Evolutionary conservation across 2,113 vertebrate species (phyloP), one percentile per base, ranked within the genome.

Genomic region (Pelecanus crispus): DNA sequence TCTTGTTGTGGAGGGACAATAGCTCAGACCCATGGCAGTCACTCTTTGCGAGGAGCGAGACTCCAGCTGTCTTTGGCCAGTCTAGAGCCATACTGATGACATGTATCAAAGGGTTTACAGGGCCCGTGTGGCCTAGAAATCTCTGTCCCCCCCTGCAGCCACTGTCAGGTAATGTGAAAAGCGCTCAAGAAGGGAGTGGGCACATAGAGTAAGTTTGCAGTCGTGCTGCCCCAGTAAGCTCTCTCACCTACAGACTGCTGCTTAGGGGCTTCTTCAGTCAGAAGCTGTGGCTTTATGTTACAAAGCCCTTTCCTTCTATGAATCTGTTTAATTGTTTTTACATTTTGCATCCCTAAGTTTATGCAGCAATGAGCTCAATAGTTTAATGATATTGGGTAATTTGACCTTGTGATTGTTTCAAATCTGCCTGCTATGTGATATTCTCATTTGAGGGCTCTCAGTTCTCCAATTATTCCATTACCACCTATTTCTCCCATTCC

Each of bases 141-240:
- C 52, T 88, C 67, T 38, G 49, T 68, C 22, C 11, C 45, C 61
- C 31, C 44, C 10, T 59, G 38, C 44, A 83, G n/a, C 8, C 28
- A 28, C 36, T 2, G 2, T 10, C 52, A 45, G 7, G 13, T 25
- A 31, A 65, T 26, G 38, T 1, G 3, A 52, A 86, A 91, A 70
- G 10, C 0, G 0, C 11, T 66, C 29, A 42, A 32, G 12, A 11
- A 77, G 28, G 17, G 53, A 18, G 5, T 34, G 16, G 55, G 15
- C 3, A 4, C 40, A 28, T 2, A 24, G 10, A 52, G 5, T 17
- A 50, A 56, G 18, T 62, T 28, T 56, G 18, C 18, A 62, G 36
- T 49, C 3, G 2, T 58, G 36, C 21, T 94, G 50, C 6, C 55
- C 65, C 40, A 24, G 28, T 32, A 66, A 67, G 36, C 3, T 66